These are phyloP conservation scores for Mercenaria mercenaria DNA, from an alignment of 1,140 invertebrate genomes.

Conservation along the genomic window DNA sequence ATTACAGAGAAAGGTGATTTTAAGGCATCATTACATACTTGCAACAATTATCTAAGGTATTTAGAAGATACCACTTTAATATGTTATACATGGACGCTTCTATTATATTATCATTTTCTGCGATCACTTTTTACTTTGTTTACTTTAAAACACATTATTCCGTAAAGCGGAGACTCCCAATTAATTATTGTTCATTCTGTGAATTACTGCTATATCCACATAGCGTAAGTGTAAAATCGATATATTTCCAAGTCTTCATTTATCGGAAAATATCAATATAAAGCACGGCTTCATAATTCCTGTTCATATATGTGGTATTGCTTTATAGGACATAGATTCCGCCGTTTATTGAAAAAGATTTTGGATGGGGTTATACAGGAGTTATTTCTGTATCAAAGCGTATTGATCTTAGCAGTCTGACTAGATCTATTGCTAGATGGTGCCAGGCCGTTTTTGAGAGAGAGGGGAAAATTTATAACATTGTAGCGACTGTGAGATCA, in stretches of 20 bases:
- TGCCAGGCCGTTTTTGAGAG: constrained; percentile 12
- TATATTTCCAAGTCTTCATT: neutral
- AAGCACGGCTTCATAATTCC: neutral
- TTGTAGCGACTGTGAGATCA: neutral
- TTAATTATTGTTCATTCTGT: neutral
- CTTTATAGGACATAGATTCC: neutral
- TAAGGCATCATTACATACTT: no score
- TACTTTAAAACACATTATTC: neutral
- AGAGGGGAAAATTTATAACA: constrained; percentile 28
- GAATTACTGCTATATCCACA: neutral
- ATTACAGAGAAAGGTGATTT: no score
- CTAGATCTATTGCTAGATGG: neutral
- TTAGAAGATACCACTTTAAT: no score
- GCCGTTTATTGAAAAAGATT: constrained; percentile 25
- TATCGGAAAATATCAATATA: constrained; percentile 48
- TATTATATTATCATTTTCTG: neutral
- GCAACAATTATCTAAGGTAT: no score
- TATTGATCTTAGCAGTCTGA: neutral
- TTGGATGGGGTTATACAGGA: neutral
- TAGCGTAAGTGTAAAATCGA: neutral
- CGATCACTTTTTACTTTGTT: neutral
- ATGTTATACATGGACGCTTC: neutral
- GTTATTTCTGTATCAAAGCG: neutral
- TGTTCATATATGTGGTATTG: neutral
- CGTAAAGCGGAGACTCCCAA: neutral